A percentile compares a stretch with the other conserved stretches of the same genome.
Evolutionary conservation across 2,113 vertebrate genomes (phyloP).

Genomic region (Helogale parvula): DNA sequence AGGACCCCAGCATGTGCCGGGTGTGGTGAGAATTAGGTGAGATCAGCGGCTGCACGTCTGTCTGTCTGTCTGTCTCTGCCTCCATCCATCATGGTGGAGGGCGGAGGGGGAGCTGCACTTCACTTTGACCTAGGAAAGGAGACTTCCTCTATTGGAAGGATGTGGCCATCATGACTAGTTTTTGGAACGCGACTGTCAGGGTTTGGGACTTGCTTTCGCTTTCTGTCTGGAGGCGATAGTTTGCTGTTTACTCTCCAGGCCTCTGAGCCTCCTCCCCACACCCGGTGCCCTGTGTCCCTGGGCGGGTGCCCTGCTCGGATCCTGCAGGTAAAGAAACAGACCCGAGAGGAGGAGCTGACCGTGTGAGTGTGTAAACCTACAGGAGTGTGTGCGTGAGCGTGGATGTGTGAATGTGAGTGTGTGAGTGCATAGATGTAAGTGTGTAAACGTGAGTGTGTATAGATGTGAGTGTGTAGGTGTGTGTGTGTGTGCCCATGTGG

Average conservation of each 20-base stretch:
- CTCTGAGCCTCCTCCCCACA: background rate
- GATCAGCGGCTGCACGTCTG: too few relatives aligned
- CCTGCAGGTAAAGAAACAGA: background rate
- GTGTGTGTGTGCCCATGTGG: too few relatives aligned
- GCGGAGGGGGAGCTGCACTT: background rate
- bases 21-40: background rate
- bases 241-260: background rate
- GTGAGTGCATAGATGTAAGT: background rate
- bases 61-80: background rate
- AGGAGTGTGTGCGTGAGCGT: background rate
- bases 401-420: too few relatives aligned
- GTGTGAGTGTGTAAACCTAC: background rate
- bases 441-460: background rate
- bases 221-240: background rate
- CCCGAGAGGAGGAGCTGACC: background rate
- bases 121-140: background rate
- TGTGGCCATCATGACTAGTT: background rate
- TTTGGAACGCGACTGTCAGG: background rate
- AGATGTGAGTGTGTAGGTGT: background rate
- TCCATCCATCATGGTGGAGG: background rate
- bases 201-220: background rate
- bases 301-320: background rate
- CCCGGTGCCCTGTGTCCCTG: background rate
- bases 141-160: background rate
- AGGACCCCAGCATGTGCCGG: background rate